Evolutionary conservation across 2,113 vertebrate species (phyloP), one percentile per base, ranked within the genome.

Genomic region (Sphyrna mokarran): DNA sequence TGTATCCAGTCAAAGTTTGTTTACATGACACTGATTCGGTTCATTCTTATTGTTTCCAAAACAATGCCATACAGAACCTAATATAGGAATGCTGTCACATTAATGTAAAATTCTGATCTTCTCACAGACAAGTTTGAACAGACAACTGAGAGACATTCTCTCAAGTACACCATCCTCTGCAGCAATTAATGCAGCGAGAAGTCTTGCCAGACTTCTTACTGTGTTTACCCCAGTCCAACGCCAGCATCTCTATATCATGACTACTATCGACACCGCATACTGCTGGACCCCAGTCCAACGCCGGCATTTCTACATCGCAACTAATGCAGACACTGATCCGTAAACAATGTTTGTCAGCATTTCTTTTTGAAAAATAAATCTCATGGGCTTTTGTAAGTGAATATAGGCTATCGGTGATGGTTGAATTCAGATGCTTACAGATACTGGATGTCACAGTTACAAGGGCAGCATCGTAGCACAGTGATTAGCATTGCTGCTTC

Each of bases 11-110:
- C 58, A 91, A 91, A 63, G 61, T 16, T 33, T 63, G 89, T 63
- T 91, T 37, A 33, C 29, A n/a, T 91, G 61, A n/a, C 8, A 91
- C 33, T 63, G 61, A 91, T 10, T 9, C 66, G 33, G 16, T 66
- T 66, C 13, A 66, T 91, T 91, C 89, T 91, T 63, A 91, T 91
- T n/a, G 66, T 87, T 26, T 87, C 58, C 33, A 91, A 63, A 91
- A n/a, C 18, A 29, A 26, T 58, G 48, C 23, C 43, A 54, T 66
- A 63, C 61, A 20, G 87, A 8, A 61, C 26, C 26, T 61, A 23
- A 90, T 90, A 61, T 90, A 33, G 87, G 26, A 26, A 66, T 66
- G 18, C 16, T 91, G 89, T 91, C 61, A 91, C 89, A 37, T 91
- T 91, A 22, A 63, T 66, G 33, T n/a, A 33, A 91, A 66, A 63